Evolutionary conservation across 1,140 invertebrate genomes (phyloP).

Genomic region (Micrasema longulum): DNA sequence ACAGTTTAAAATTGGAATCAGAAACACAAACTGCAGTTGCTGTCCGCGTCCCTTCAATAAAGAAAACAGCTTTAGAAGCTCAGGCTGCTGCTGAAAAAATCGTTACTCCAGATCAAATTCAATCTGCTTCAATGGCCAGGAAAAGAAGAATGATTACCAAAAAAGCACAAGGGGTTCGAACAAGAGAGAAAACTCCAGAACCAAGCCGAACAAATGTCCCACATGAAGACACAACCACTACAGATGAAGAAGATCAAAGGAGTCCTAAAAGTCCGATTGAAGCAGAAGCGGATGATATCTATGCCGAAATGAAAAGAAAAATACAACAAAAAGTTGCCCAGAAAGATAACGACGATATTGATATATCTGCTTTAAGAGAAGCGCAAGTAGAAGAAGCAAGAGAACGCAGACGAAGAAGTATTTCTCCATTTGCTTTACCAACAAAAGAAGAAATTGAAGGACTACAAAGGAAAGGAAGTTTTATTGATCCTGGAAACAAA

Average conservation of each 20-base stretch:
- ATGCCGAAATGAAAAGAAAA: conserved; percentile 66
- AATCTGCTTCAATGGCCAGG: conserved; percentile 63
- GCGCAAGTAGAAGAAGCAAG: conserved; percentile 61
- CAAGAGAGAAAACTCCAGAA: conserved; percentile 71
- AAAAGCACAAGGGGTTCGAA: conserved; percentile 63
- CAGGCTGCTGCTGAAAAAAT: conserved; percentile 57
- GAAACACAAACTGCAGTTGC: conserved; percentile 59
- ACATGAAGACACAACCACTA: conserved; percentile 65
- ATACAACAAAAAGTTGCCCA: conserved; percentile 61
- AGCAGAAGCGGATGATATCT: conserved; percentile 65
- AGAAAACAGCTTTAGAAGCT: conserved; percentile 51
- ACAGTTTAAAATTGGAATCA: conserved; percentile 58
- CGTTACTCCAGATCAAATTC: conserved; percentile 62
- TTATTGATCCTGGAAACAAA: conserved; percentile 66
- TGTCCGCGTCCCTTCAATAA: conserved; percentile 51
- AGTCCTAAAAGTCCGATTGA: conserved; percentile 54
- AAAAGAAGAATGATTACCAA: conserved; percentile 69
- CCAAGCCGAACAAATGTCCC: conserved; percentile 60
- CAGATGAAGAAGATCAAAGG: conserved; percentile 63
- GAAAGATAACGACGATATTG: conserved; percentile 65
- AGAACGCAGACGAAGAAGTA: conserved; percentile 65
- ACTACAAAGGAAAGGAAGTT: conserved; percentile 65
- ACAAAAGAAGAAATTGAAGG: conserved; percentile 59
- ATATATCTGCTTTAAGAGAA: conserved; percentile 64
- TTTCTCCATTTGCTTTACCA: conserved; percentile 66